Evolutionary conservation across 2,888 invertebrate species (phyloP).

Genomic region (Hydrotaea cyrtoneurina): DNA sequence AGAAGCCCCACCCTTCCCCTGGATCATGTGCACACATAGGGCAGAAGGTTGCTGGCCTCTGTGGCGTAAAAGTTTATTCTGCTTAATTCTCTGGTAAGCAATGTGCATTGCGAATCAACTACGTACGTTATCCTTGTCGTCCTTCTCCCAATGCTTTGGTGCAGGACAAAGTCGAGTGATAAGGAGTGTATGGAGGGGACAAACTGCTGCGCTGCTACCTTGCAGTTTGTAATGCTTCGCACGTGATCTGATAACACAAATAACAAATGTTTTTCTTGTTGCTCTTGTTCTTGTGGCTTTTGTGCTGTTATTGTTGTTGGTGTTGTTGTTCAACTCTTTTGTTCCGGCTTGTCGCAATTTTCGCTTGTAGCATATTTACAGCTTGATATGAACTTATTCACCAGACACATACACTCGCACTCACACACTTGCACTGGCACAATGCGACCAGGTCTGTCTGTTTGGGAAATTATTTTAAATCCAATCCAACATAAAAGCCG

Average conservation of each 20-base stretch:
- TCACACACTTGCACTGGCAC: background rate
- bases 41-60: background rate
- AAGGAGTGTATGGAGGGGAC: background rate
- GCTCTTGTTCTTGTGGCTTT: slow-evolving; percentile 23
- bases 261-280: slow-evolving; percentile 64
- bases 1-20: too few species aligned
- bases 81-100: slow-evolving; percentile 22
- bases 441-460: background rate
- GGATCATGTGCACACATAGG: too few species aligned
- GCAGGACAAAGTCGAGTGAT: slow-evolving; percentile 9
- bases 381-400: slow-evolving; percentile 28
- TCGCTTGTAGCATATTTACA: slow-evolving; percentile 41
- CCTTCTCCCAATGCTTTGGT: background rate
- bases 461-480: slow-evolving; percentile 48
- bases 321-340: slow-evolving; percentile 43
- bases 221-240: slow-evolving; percentile 59
- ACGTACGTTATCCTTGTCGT: slow-evolving; percentile 27
- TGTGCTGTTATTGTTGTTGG: slow-evolving; percentile 21
- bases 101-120: slow-evolving; percentile 26
- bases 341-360: slow-evolving; percentile 39
- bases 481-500: slow-evolving; percentile 29
- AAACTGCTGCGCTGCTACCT: slow-evolving; percentile 26
- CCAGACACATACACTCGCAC: background rate
- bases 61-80: background rate
- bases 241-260: slow-evolving; percentile 70